Evolutionary conservation across 2,797 vertebrate species (phyloP), one percentile per base, ranked within the genome.

Genomic region (Vespertilio murinus): DNA sequence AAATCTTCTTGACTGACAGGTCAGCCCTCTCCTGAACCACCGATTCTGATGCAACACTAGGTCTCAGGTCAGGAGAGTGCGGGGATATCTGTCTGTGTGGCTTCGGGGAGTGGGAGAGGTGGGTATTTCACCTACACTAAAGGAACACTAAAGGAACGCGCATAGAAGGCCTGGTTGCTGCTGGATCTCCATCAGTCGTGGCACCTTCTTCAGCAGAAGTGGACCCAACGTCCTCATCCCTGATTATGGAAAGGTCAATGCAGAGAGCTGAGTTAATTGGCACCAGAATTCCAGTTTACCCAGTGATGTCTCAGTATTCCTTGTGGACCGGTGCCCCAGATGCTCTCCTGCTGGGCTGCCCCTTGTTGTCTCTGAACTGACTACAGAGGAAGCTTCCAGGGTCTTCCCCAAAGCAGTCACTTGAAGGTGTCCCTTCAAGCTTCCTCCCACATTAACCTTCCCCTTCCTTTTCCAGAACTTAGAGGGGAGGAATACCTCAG

Each of bases 121-220:
- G 3, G 10, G 3, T 5, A 5, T 20, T 35, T 69, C 28, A 71
- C 40, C 30, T 5, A 40, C 16, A 16, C 1, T 12, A 42, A 52
- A 85, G 70, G 47, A 49, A 40, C 16, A 16, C 1, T 12, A 42
- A 52, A 85, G 70, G 47, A 49, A 35, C 14, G 2, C 14, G 8
- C 25, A 6, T 33, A 9, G 59, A 79, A 40, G 33, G 22, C 35
- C 17, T 33, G 22, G 17, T 65, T 38, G 8, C 10, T 20, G 38
- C 22, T 0, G 0, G 16, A 18, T 17, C 17, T 87, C 28, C 7
- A 1, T 25, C 20, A 2, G 2, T 1, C 17, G 3, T 0, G 59
- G 69, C 25, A 14, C 8, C 18, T 14, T 56, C 54, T 56, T 54
- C 20, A 35, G 54, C 23, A 75, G 45, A 18, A 22, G 6, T 8